Base-by-base conservation (phyloP, 2,888 invertebrate species). In the Drosophila anceps region DNA sequence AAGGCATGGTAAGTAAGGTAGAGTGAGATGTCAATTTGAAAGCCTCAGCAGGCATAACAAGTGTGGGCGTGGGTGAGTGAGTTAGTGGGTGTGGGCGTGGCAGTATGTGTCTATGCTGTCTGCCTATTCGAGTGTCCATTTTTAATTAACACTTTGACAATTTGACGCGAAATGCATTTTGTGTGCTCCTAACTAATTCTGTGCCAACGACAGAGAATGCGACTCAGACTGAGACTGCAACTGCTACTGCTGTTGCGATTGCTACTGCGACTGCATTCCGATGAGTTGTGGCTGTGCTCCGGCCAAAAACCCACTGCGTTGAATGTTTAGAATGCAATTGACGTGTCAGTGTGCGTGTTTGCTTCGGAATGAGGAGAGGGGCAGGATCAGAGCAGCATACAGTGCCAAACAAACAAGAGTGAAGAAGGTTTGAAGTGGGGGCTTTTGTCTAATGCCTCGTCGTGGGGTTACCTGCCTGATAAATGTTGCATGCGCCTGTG, bases 121-220 rank as follows among this genome's bases (percentile, higher is more conserved):
- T 74, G 81, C 76, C 83, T 81, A 87, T 81, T 68, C 76, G 75
- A 83, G 76, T 90, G 91, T 90, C 91, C 91, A 90, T 90, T 90
- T 90, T 90, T 88, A 90, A 90, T 90, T 90, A 90, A 88, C 88
- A 84, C 86, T 88, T 86, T 86, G 88, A 88, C 89, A 90, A 85
- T 79, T 82, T 81, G 90, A 84, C 82, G 82, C 84, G 80, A 82
- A 85, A 76, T 87, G 87, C 89, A 89, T 80, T 84, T 80, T 76
- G 77, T 73, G 79, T 67, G 75, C 67, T 69, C 37, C 39, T 33
- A 74, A 73, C 69, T 69, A 68, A 73, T 64, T 35, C 58, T 24
- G 24, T 64, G 67, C 63, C 46, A 35, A 20, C 13, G 20, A 35
- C 48, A 53, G 48, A 27, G 35, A 58, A 7, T 55, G 62, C 43